A percentile compares a stretch with the other conserved stretches of the same genome.
Evolutionary conservation across 35 echinoderm and acorn worm species (phyloP).

Genomic region (Diadema setosum): DNA sequence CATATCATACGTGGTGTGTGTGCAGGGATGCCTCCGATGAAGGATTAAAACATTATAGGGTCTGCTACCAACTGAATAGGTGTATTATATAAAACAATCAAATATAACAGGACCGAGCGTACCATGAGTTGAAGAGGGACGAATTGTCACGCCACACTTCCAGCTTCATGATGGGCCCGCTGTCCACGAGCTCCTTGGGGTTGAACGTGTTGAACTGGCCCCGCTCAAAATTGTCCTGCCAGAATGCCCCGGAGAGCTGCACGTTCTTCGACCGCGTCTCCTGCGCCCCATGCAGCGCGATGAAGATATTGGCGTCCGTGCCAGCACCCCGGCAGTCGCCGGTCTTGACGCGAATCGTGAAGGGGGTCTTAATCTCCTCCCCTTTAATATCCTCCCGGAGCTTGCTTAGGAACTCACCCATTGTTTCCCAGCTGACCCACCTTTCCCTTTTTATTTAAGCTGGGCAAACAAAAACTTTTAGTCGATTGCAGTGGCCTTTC

Average conservation of each 20-base stretch:
- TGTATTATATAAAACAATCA: too few relatives aligned
- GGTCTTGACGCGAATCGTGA: constrained; percentile 37
- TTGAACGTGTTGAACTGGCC: constrained; percentile 32
- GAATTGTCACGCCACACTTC: constrained; percentile 65
- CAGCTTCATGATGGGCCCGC: constrained; percentile 38
- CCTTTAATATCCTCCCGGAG: background rate
- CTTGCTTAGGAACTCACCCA: background rate
- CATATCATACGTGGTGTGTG: too few relatives aligned
- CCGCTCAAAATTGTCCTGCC: constrained; percentile 66
- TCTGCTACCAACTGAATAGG: too few relatives aligned
- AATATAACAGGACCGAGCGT: too few relatives aligned
- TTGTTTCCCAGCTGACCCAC: too few relatives aligned
- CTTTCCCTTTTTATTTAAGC: too few relatives aligned
- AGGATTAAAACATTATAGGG: too few relatives aligned
- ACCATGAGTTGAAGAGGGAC: constrained; percentile 49
- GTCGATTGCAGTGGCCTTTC: too few relatives aligned
- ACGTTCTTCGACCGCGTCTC: constrained; percentile 26
- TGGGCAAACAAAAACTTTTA: too few relatives aligned
- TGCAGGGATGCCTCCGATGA: too few relatives aligned
- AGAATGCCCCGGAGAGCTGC: background rate
- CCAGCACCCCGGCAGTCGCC: constrained; percentile 53
- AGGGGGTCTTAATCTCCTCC: background rate
- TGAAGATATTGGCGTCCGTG: constrained; percentile 69
- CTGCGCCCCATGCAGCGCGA: constrained; percentile 22
- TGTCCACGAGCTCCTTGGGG: background rate